phyloP scores from a whole-genome alignment of 2,113 vertebrate species.

The Dasyprocta punctata region DNA sequence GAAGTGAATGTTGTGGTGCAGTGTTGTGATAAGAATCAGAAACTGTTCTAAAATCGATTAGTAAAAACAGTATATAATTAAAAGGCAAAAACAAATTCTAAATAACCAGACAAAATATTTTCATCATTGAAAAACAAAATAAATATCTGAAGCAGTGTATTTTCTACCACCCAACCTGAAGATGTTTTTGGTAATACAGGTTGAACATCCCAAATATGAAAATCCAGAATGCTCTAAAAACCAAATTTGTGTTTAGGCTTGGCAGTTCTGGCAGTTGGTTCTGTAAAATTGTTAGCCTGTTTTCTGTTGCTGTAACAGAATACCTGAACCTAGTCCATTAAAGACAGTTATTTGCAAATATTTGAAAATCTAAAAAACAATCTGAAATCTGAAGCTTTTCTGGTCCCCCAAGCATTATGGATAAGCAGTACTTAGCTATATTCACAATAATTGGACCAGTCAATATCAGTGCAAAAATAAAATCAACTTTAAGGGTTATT shows the following conservation, averaged over 20 bases:
- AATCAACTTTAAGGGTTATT: background rate
- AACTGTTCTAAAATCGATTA: constrained; percentile 25
- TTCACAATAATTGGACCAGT: background rate
- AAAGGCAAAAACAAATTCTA: background rate
- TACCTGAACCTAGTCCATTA: background rate
- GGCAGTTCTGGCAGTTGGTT: background rate
- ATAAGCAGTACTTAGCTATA: background rate
- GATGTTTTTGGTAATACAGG: background rate
- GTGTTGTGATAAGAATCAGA: background rate
- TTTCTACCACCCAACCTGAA: background rate
- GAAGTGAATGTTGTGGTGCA: background rate
- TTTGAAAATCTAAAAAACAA: background rate
- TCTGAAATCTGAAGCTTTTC: background rate
- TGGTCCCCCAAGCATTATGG: background rate
- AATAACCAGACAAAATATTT: background rate
- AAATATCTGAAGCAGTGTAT: background rate
- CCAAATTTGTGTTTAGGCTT: background rate
- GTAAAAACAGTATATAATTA: background rate
- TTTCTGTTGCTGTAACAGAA: background rate
- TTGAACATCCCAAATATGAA: background rate
- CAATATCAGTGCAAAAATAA: background rate
- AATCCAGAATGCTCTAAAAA: background rate
- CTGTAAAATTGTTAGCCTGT: background rate
- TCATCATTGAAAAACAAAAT: background rate
- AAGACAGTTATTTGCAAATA: background rate